Evolutionary conservation across 2,888 invertebrate genomes (phyloP), one percentile per base, ranked within the genome.

Genomic region (Eutolmus rufibarbis): DNA sequence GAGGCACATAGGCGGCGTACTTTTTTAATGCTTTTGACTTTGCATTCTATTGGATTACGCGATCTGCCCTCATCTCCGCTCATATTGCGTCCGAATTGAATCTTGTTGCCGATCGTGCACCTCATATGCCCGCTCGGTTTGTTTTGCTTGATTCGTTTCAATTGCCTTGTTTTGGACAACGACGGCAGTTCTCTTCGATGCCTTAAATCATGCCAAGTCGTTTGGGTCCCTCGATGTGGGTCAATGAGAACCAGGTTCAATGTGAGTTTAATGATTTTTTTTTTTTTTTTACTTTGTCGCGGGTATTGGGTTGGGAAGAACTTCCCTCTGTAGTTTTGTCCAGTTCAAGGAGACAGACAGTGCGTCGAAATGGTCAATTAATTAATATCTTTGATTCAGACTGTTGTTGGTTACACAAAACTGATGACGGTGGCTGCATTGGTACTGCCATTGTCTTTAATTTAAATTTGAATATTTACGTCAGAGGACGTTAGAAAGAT

Each of bases 81-180:
- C 34, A 34, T n/a, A 37, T 74, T 37, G 74, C 34, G 31, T 34
- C 28, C 76, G 76, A 76, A 76, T 76, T 76, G 40, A 28, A 16
- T 76, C 28, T 23, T 66, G 23, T 23, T 66, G 66, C 19, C 66
- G 66, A 76, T 76, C 37, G 37, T 76, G n/a, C 76, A 76, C 76
- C 37, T 76, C 34, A 76, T 76, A n/a, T 76, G 19, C 9, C 34
- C 31, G n/a, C 76, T 76, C 34, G 23, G 57, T 9, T 57, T 82
- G 31, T 57, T 82, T 82, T 51, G 51, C 46, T 81, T 81, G 34
- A 82, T 82, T 66, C 19, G 82, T 37, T 66, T 82, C 82, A 82
- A 82, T 57, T 82, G 82, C 57, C 82, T 82, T 82, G 66, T 82
- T 82, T 82, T 82, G 82, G 82, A 56, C 82, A 82, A 56, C 66